phyloP scores from a whole-genome alignment of 2,797 vertebrate genomes.

The Urosaurus nigricauda region DNA sequence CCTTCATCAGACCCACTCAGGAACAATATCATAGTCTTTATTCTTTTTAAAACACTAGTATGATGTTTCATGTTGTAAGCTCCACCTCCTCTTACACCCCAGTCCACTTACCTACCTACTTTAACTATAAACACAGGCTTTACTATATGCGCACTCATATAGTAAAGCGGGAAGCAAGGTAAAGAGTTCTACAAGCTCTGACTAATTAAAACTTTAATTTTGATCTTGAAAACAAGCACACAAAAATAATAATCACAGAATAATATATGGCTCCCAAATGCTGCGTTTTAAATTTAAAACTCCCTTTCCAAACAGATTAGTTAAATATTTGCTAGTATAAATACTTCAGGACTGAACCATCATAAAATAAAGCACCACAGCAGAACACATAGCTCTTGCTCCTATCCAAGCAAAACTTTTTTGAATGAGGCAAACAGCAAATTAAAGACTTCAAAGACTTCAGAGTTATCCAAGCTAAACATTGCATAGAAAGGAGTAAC shows the following conservation, averaged over 20 bases:
- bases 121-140: no score
- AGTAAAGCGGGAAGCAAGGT: neutral
- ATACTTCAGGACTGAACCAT: slow-evolving; percentile 50
- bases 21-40: neutral
- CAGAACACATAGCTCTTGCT: slow-evolving; percentile 38
- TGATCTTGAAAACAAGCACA: neutral
- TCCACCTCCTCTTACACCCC: no score
- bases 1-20: neutral
- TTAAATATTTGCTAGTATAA: slow-evolving; percentile 38
- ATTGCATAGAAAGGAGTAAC: neutral
- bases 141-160: no score
- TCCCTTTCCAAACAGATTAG: slow-evolving; percentile 57
- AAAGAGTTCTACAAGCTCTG: neutral
- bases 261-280: slow-evolving; percentile 41
- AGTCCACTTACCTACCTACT: no score
- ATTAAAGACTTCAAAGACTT: slow-evolving; percentile 45
- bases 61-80: no score
- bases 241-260: neutral
- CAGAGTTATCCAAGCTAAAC: slow-evolving; percentile 47
- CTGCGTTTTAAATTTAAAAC: slow-evolving; percentile 42
- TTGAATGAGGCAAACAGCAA: slow-evolving; percentile 56
- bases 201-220: neutral
- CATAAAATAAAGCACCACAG: slow-evolving; percentile 56
- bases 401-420: slow-evolving; percentile 43
- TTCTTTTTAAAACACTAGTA: neutral